Evolutionary conservation across 2,113 vertebrate genomes (phyloP).

Genomic region (Aegithalos caudatus): DNA sequence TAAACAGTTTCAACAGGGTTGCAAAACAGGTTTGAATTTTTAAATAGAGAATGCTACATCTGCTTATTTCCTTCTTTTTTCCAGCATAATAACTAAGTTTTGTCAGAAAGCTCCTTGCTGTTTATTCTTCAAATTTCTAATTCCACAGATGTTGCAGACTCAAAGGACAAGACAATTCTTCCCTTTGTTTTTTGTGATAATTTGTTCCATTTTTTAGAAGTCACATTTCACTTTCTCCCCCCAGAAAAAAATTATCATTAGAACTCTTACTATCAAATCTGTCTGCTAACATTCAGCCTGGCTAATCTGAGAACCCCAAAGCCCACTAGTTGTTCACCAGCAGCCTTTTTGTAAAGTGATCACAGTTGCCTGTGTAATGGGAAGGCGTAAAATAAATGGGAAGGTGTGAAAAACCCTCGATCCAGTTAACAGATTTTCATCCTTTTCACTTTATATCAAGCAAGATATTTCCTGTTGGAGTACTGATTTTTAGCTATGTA

Average conservation of each 20-base stretch:
- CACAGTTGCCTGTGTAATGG: background rate
- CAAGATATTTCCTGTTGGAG: background rate
- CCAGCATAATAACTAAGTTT: background rate
- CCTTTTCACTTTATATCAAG: background rate
- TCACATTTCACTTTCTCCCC: background rate
- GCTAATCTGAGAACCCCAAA: background rate
- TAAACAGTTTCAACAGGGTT: background rate
- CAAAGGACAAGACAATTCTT: background rate
- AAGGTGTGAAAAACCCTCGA: background rate
- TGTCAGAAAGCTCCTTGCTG: background rate
- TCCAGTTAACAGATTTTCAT: background rate
- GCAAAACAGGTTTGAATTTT: background rate
- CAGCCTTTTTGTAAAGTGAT: background rate
- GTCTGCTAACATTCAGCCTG: background rate
- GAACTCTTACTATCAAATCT: background rate
- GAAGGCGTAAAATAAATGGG: background rate
- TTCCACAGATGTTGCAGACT: background rate
- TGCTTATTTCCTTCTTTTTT: background rate
- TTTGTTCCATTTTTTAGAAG: background rate
- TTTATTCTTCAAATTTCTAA: background rate
- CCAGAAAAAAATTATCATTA: background rate
- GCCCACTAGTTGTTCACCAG: background rate
- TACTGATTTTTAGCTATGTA: background rate
- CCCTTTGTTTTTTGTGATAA: background rate
- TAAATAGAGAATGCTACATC: background rate